These are phyloP conservation scores for Myotis davidii DNA, from an alignment of 2,113 vertebrate genomes.

Conservation along the genomic window DNA sequence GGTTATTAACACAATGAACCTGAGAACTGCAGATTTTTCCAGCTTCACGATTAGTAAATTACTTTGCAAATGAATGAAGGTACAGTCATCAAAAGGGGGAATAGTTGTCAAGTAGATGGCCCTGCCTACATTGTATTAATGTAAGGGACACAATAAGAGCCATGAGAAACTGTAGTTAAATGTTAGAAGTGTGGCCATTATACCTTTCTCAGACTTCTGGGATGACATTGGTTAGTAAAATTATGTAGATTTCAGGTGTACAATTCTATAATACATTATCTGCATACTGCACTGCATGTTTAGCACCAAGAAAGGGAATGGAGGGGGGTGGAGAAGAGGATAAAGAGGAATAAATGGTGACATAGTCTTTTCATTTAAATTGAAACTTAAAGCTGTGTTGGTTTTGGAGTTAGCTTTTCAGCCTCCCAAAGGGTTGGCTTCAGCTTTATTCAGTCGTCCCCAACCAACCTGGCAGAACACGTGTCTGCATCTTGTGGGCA, in stretches of 20 bases:
- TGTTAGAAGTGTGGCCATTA: not conserved
- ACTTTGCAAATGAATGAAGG: not conserved
- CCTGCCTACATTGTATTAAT: not conserved
- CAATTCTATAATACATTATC: not conserved
- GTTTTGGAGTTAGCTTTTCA: not conserved
- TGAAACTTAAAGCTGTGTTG: accelerated
- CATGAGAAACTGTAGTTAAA: not conserved
- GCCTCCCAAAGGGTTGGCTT: not conserved
- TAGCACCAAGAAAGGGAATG: not conserved
- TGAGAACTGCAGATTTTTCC: not conserved
- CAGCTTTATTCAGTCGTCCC: not conserved
- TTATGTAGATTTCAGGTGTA: not conserved
- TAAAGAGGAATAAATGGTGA: not conserved
- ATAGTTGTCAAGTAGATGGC: accelerated
- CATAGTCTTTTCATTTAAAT: not conserved
- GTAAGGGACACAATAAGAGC: constrained; percentile 18
- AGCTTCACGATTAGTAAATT: constrained; percentile 26
- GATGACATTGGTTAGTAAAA: not conserved
- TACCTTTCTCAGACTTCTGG: not conserved
- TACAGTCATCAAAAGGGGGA: not conserved
- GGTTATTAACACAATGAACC: not conserved
- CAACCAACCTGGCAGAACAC: not conserved
- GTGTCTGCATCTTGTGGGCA: accelerated
- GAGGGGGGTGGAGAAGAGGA: not conserved
- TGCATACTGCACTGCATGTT: not conserved